Percentiles rank a stretch among this genome's conserved stretches.
phyloP scores from a whole-genome alignment of 1,140 invertebrate species.

The Brachionus angularis region DNA sequence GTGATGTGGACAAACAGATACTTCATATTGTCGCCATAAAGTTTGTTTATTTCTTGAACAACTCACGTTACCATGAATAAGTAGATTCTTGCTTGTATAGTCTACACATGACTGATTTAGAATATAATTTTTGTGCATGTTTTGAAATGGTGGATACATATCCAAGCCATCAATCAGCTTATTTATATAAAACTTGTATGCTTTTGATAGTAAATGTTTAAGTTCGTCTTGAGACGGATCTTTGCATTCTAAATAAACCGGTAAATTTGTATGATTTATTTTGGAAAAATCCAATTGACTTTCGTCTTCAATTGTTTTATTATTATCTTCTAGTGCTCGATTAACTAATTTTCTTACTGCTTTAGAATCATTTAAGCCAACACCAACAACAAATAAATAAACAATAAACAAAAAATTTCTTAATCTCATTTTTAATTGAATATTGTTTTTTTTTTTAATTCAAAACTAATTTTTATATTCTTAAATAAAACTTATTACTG shows the following conservation, averaged over 20 bases:
- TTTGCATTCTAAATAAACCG: background rate
- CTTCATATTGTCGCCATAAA: background rate
- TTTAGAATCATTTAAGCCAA: no score
- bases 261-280: no score
- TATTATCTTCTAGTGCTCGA: no score
- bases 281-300: no score
- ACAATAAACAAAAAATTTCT: no score
- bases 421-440: no score
- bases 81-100: background rate
- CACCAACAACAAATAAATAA: no score
- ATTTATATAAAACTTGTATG: background rate
- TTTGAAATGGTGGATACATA: constrained; percentile 1
- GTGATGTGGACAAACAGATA: constrained; percentile 19
- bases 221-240: background rate
- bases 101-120: background rate
- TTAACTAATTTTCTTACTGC: no score
- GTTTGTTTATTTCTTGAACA: constrained; percentile 30
- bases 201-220: background rate
- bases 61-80: constrained; percentile 14
- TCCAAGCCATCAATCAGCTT: constrained; percentile 12
- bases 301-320: no score
- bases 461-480: no score
- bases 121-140: background rate
- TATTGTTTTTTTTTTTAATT: no score
- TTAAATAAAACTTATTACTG: no score